Base-by-base conservation (phyloP, 2,797 vertebrate genomes). In the Sphenopsis melanotis region DNA sequence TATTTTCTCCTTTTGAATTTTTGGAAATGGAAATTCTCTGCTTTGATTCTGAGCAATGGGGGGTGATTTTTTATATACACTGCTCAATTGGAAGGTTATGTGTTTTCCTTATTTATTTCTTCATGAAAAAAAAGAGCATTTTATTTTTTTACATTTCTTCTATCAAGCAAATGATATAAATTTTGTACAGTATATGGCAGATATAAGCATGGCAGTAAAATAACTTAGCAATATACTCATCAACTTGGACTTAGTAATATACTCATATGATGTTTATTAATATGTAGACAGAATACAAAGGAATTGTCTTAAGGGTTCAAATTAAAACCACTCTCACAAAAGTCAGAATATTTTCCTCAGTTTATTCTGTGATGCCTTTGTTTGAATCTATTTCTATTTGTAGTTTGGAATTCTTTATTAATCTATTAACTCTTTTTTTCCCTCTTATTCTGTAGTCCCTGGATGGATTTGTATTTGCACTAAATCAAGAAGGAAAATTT, bases 381-480 rank as follows among this genome's bases (percentile, higher is more conserved):
- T 82, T 77, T 93, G 49, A 77, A 65, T 90, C 19, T 90, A 61
- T 77, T 83, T 89, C 52, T 79, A 2, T 65, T 26, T 69, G 16
- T 41, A 74, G 59, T 66, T 77, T 57, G 63, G 66, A 84, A 34
- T 26, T 85, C 80, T 89, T 81, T 88, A 95, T 92, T 97, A 96
- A 97, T 84, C 74, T 83, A 63, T 92, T 97, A 50, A 37, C 91
- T 16, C 96, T 90, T 82, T 75, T 95, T 92, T 95, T 77, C 89
- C 75, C 11, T 94, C 76, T 97, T 91, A 83, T 59, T 93, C 89
- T 96, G 60, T 98, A 99, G 99, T 99, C 99, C 97, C 98, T 99
- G 98, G 99, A 99, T 98, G 99, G 99, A 97, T 99, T 99, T 97
- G 99, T 99, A 98, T 99, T 99, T 99, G 99, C 99, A 99, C 99